Evolutionary conservation across 1,140 invertebrate genomes (phyloP).

Genomic region (Drosophila nigrodunni): DNA sequence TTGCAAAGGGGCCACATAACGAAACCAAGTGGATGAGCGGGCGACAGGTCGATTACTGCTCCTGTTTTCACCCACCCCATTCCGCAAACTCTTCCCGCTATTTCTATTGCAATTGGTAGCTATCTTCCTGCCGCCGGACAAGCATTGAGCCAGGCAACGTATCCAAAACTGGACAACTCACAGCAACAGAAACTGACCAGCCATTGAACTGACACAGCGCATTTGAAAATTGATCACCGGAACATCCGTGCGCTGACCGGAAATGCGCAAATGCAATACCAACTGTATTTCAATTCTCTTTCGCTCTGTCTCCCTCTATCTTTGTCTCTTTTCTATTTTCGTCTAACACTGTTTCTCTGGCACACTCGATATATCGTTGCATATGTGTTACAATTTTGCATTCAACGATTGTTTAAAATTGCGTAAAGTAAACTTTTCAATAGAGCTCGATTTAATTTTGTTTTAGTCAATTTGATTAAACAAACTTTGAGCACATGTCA

Average conservation of each 20-base stretch:
- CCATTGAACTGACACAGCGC: conserved; percentile 69
- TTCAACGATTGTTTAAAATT: conserved; percentile 56
- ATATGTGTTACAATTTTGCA: conserved; percentile 64
- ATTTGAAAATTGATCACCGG: conserved; percentile 83
- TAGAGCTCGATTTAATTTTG: not conserved
- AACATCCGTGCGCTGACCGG: conserved; percentile 81
- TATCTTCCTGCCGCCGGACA: conserved; percentile 4
- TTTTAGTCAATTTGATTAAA: not conserved
- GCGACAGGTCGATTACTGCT: conserved; percentile 69
- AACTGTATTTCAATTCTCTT: conserved; percentile 28
- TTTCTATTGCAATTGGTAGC: conserved; percentile 1
- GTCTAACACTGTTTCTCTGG: not conserved
- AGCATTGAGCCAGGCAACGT: conserved; percentile 10
- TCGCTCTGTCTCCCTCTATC: not conserved
- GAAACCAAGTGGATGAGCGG: conserved; percentile 58
- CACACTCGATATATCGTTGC: not conserved
- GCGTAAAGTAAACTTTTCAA: not conserved
- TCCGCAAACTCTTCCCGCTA: not conserved
- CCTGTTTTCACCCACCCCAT: not conserved
- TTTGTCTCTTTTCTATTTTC: not conserved
- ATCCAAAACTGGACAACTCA: conserved; percentile 27
- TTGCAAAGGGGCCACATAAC: conserved; percentile 57
- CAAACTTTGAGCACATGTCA: not conserved
- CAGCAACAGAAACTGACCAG: conserved; percentile 41
- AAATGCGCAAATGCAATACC: conserved; percentile 77